These are phyloP conservation scores for Sisyra terminalis DNA, from an alignment of 2,888 invertebrate genomes.

Conservation along the genomic window DNA sequence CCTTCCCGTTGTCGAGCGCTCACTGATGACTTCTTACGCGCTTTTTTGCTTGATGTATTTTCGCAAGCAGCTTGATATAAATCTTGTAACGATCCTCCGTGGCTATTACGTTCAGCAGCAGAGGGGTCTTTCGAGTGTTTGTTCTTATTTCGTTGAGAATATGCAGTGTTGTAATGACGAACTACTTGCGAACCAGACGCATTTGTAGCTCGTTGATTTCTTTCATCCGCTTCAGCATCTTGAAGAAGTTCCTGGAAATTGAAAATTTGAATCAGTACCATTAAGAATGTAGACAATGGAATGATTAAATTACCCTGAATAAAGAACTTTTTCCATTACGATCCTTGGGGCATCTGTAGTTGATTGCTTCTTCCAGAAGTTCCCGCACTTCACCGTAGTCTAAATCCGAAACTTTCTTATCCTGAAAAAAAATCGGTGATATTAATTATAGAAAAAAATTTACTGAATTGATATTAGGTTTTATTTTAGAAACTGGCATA, in stretches of 20 bases:
- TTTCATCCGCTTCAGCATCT: conserved; percentile 61
- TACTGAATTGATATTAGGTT: too few species aligned
- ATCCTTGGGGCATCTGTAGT: conserved; percentile 72
- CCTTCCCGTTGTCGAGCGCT: conserved; percentile 41
- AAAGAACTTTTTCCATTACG: conserved; percentile 69
- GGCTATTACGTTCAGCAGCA: conserved; percentile 24
- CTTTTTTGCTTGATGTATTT: not conserved
- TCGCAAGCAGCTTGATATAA: conserved; percentile 17
- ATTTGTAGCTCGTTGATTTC: conserved; percentile 36
- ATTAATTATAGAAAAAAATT: too few species aligned
- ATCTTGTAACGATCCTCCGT: conserved; percentile 43
- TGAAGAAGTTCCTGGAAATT: conserved; percentile 49
- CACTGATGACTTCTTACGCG: conserved; percentile 18
- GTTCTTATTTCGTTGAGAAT: conserved; percentile 24
- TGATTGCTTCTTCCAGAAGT: conserved; percentile 67
- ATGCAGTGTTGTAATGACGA: conserved; percentile 26
- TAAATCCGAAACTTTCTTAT: conserved; percentile 28
- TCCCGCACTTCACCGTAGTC: conserved; percentile 63
- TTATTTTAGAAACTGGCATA: too few species aligned
- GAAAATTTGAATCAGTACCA: not conserved
- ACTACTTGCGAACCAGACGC: conserved; percentile 28
- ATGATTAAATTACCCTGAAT: conserved; percentile 45
- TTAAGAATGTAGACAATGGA: not conserved
- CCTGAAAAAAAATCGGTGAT: conserved; percentile 16
- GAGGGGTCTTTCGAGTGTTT: conserved; percentile 22